Conservation (phyloP, 1,140 invertebrate species). For the Trinorchestia longiramus region DNA sequence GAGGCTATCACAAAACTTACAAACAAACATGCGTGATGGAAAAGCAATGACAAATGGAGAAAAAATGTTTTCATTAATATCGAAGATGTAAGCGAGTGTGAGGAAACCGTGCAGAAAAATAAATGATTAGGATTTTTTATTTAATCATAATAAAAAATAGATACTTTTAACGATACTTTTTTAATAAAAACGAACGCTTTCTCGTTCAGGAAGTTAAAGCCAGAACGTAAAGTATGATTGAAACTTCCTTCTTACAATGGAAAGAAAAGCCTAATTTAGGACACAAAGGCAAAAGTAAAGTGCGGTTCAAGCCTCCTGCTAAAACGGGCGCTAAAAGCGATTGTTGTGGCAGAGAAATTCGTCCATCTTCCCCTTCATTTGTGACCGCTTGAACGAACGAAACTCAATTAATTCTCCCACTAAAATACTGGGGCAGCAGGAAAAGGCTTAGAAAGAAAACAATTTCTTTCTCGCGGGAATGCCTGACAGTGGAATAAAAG, state of each 20-base stretch:
- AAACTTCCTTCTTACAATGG: background rate
- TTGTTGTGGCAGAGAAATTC: constrained; percentile 7
- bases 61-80: background rate
- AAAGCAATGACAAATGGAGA: background rate
- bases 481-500: background rate
- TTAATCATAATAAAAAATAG: too few relatives aligned
- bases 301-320: background rate
- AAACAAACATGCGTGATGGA: background rate
- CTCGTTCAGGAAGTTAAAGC: too few relatives aligned
- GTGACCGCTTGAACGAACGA: background rate
- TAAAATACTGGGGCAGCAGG: background rate
- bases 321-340: background rate
- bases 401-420: background rate
- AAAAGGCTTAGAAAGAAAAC: constrained; percentile 2
- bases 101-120: background rate
- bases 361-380: constrained; percentile 6
- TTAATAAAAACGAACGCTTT: background rate
- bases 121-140: background rate
- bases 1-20: background rate
- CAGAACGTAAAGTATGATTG: background rate
- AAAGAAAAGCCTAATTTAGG: background rate
- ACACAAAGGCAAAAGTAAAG: background rate
- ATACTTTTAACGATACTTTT: too few relatives aligned
- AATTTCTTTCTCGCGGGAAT: background rate
- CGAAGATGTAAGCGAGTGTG: background rate